Conservation (phyloP, 2,888 invertebrate species). For the Campoplex capitator region DNA sequence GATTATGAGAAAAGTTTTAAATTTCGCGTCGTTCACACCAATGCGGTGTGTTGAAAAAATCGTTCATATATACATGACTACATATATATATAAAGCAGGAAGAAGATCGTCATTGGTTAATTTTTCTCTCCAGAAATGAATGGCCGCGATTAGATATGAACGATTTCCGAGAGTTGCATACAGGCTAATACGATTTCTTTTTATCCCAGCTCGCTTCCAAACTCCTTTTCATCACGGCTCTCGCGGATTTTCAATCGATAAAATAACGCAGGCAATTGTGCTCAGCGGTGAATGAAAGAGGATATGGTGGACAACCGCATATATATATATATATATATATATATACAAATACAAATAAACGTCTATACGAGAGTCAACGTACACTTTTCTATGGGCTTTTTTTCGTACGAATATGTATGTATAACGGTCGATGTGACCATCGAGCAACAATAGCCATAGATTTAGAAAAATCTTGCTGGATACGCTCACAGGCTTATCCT, state of each 20-base stretch:
- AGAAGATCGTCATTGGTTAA: neutral
- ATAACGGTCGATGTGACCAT: conserved; percentile 12
- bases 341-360: neutral
- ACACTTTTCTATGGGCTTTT: neutral
- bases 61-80: no score
- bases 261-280: conserved; percentile 66
- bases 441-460: conserved; percentile 53
- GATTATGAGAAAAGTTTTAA: neutral
- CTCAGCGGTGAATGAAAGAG: conserved; percentile 40
- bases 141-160: conserved; percentile 41
- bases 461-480: conserved; percentile 49
- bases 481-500: conserved; percentile 24
- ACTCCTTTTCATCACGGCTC: conserved; percentile 34
- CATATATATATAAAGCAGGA: neutral
- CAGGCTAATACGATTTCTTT: conserved; percentile 45
- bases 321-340: no score
- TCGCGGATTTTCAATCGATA: conserved; percentile 63
- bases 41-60: neutral
- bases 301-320: neutral
- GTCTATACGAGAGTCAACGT: neutral
- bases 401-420: neutral
- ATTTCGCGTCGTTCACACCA: neutral
- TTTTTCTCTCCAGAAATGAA: conserved; percentile 18
- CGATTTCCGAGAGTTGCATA: conserved; percentile 49
- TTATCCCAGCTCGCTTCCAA: neutral